Conservation (phyloP, 2,797 vertebrate genomes). For the Pangasius krempfi region DNA sequence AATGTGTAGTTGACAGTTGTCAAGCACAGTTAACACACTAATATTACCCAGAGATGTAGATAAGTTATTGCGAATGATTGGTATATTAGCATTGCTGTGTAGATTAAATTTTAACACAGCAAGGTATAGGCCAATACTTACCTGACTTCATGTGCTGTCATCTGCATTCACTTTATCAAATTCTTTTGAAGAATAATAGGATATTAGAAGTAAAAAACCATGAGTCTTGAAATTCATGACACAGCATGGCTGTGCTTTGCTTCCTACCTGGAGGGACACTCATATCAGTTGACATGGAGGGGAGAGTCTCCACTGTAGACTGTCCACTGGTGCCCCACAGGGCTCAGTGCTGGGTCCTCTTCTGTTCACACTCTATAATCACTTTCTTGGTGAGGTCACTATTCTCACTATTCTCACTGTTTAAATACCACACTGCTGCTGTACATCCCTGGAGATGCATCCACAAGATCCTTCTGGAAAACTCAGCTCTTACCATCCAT, state of each 20-base stretch:
- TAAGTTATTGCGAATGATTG: background rate
- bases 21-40: background rate
- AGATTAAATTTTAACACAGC: background rate
- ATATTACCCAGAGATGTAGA: background rate
- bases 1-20: background rate
- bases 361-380: background rate
- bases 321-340: background rate
- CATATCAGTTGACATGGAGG: background rate
- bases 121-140: background rate
- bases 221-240: background rate
- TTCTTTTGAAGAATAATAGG: background rate
- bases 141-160: background rate
- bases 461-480: background rate
- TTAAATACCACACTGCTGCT: background rate
- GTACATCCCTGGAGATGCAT: no score
- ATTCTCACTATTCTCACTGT: background rate
- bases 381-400: background rate
- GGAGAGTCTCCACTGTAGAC: background rate
- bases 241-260: background rate
- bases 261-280: background rate
- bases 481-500: background rate
- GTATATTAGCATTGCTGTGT: background rate
- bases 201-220: background rate
- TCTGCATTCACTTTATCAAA: background rate
- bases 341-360: background rate